Evolutionary conservation across 2,888 invertebrate genomes (phyloP).

Genomic region (Apamea crenata): DNA sequence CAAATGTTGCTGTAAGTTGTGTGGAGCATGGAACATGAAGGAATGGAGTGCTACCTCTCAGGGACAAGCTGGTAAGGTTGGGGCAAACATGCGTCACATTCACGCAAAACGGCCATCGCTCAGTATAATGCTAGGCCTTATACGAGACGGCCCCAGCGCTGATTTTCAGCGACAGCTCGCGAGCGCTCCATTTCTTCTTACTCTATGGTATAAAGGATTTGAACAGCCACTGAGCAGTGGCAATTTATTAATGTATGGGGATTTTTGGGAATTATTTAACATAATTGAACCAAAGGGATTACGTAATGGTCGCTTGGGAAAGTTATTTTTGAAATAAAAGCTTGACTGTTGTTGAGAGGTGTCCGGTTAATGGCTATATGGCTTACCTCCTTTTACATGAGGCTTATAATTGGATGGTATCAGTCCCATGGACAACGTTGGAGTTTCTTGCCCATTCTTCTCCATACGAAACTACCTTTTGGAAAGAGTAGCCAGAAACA

Average conservation of each 20-base stretch:
- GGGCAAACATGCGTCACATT: too few relatives aligned
- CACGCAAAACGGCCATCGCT: too few relatives aligned
- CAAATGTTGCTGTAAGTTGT: neutral
- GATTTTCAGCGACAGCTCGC: too few relatives aligned
- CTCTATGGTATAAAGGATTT: neutral
- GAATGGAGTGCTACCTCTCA: conserved; percentile 2
- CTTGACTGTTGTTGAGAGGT: neutral
- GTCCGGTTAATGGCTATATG: neutral
- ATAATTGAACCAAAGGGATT: conserved; percentile 9
- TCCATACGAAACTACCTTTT: too few relatives aligned
- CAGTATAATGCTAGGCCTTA: too few relatives aligned
- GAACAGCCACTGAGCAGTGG: conserved; percentile 8
- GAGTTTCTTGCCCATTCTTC: too few relatives aligned
- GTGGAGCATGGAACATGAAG: neutral
- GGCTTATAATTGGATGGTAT: neutral
- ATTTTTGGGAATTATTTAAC: conserved; percentile 14
- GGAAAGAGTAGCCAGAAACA: too few relatives aligned
- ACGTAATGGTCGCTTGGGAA: neutral
- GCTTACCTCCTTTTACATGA: neutral
- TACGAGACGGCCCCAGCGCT: too few relatives aligned
- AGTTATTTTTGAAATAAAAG: conserved; percentile 8
- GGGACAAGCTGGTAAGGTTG: too few relatives aligned
- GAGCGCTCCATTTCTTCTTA: conserved; percentile 11
- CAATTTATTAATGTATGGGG: conserved; percentile 14
- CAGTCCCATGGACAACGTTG: neutral